Percentiles rank a stretch among this genome's conserved stretches.
These are phyloP conservation scores for Ameiurus melas DNA, from an alignment of 2,113 vertebrate genomes.

Conservation along the genomic window DNA sequence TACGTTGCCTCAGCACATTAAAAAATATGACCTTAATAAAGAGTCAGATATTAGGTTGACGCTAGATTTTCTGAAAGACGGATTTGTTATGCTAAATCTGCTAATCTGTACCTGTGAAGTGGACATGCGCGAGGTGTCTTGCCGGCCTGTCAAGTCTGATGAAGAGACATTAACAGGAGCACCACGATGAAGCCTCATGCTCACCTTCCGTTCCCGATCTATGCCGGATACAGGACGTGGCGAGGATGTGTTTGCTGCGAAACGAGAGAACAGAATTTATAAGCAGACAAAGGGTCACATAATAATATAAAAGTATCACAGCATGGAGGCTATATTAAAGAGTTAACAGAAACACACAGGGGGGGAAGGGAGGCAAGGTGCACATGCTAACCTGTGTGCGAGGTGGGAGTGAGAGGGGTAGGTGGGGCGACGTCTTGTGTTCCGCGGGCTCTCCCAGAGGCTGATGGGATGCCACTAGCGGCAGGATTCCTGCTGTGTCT, in stretches of 20 bases:
- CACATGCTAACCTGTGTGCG: conserved; percentile 82
- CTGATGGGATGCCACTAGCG: conserved; percentile 84
- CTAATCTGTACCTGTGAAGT: conserved; percentile 86
- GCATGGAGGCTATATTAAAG: not conserved
- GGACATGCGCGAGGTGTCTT: conserved; percentile 95
- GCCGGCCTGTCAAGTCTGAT: conserved; percentile 89
- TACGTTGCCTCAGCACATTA: not conserved
- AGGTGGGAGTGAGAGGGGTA: conserved; percentile 88
- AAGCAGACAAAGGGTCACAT: not conserved
- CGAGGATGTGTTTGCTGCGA: conserved; percentile 84
- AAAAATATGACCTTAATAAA: not conserved
- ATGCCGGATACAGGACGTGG: conserved; percentile 84
- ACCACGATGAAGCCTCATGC: conserved; percentile 92
- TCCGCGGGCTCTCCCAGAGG: conserved; percentile 84
- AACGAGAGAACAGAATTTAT: conserved; percentile 13
- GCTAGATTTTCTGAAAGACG: not conserved
- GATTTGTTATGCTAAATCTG: not conserved
- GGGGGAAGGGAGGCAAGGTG: not conserved
- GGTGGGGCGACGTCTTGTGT: conserved; percentile 83
- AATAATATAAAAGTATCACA: not conserved
- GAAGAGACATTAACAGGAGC: conserved; percentile 92
- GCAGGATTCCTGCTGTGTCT: conserved; percentile 85
- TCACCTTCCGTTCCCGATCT: conserved; percentile 93
- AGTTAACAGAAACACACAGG: not conserved
- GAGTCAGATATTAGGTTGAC: not conserved